Base-by-base conservation (phyloP, 2,797 vertebrate species). In the Australoheros facetus region DNA sequence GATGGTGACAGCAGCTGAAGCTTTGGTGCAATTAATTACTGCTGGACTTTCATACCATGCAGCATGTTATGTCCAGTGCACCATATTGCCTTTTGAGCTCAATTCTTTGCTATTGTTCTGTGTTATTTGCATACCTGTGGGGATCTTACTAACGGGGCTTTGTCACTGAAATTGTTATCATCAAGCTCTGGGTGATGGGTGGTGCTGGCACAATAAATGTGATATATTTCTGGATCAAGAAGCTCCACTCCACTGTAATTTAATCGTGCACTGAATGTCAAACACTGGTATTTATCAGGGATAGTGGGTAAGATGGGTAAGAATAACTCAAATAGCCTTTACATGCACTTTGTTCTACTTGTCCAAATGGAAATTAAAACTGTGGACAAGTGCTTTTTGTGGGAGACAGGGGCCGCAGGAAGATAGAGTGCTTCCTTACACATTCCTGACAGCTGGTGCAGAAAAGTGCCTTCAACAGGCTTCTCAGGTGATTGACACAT, bases 401-500 rank as follows among this genome's bases (percentile, higher is more conserved):
- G 74, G 58, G 56, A 84, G 55, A 73, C 13, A 17, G 80, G 76
- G 53, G 75, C 79, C 39, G 54, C 9, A 3, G 59, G 57, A 73
- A 84, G 84, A 88, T 34, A 5, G 59, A 88, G 30, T 48, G 82
- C 83, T 86, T 86, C 51, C 76, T 78, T 59, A 48, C 73, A 34
- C 3, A 5, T 37, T 21, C 30, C 77, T 71, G 84, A 86, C 83
- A 90, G 82, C 32, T 5, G 62, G 28, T 58, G 80, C 51, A 81
- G 82, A 82, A 77, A 82, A 32, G 77, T 34, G 21, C 39, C 30
- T 10, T 87, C 73, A 84, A 57, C 75, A 56, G 42, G 66, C 51
- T 75, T 82, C 59, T 74, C 48, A 34, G 72, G 69, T 88, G 81
- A 89, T 60, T 77, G 84, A 78, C 78, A 86, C n/a, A 26, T 85